phyloP scores from a whole-genome alignment of 1,140 invertebrate species.

The Diachasmimorpha longicaudata region DNA sequence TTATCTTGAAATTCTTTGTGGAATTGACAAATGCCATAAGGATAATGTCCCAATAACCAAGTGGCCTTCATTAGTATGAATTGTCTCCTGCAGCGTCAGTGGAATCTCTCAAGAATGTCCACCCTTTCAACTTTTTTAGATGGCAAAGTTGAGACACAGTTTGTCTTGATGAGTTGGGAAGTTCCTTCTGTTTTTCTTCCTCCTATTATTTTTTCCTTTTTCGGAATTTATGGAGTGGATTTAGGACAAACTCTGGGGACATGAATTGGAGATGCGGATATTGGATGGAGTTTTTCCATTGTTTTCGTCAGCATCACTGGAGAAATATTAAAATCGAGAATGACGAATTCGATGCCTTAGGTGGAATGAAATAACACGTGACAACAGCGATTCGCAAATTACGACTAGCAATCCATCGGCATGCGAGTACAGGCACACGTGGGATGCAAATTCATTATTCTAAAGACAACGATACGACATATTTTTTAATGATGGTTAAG shows the following conservation, averaged over 20 bases:
- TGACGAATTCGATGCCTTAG: background rate
- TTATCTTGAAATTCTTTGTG: too few species aligned
- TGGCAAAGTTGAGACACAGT: background rate
- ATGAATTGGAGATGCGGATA: constrained; percentile 15
- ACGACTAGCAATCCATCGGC: background rate
- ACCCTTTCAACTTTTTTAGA: background rate
- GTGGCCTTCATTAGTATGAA: background rate
- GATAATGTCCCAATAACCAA: background rate
- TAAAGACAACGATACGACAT: background rate
- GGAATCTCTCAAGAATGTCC: background rate
- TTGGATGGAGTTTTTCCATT: background rate
- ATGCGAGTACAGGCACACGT: background rate
- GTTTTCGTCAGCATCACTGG: background rate
- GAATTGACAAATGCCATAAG: background rate
- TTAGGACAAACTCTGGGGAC: constrained; percentile 10
- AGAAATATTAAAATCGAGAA: background rate
- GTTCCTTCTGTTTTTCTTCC: constrained; percentile 3
- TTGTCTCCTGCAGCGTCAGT: background rate
- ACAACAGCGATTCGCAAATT: background rate
- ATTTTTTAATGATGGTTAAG: constrained; percentile 7
- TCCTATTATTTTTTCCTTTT: background rate
- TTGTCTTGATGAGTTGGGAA: constrained; percentile 18
- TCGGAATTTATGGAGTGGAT: constrained; percentile 13
- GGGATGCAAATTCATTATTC: background rate
- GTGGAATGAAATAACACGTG: background rate